phyloP scores from a whole-genome alignment of 64 coral and sea anemone species.

The Orbicella faveolata region DNA sequence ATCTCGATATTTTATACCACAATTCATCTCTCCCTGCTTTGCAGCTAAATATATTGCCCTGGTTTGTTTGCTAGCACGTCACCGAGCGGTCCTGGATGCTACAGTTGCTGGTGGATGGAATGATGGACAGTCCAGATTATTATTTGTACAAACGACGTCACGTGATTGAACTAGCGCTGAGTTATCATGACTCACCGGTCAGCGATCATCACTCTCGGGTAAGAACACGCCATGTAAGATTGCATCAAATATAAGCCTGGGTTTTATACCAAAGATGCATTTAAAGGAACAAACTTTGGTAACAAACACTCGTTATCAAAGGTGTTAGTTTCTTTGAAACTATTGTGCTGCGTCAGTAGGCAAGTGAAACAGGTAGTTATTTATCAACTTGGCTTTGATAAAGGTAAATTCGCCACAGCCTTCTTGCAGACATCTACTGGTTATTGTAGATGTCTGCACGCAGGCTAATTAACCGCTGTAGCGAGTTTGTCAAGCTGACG shows the following conservation, averaged over 20 bases:
- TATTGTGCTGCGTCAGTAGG: too few species aligned
- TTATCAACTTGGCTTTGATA: too few species aligned
- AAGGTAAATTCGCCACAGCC: too few species aligned
- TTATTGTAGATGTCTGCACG: too few species aligned
- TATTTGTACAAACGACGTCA: constrained; percentile 86
- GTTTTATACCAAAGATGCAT: neutral
- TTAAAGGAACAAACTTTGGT: neutral
- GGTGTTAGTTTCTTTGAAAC: too few species aligned
- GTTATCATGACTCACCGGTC: constrained; percentile 76
- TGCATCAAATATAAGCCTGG: neutral
- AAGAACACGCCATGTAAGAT: neutral
- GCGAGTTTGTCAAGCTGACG: too few species aligned
- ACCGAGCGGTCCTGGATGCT: constrained; percentile 81
- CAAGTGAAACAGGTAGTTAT: too few species aligned
- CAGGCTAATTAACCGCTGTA: too few species aligned
- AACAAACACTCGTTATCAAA: too few species aligned
- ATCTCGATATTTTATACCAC: too few species aligned
- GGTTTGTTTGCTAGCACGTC: constrained; percentile 40
- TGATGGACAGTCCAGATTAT: constrained; percentile 82
- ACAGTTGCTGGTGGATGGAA: constrained; percentile 72
- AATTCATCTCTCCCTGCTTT: neutral
- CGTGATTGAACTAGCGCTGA: constrained; percentile 79
- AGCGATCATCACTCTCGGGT: constrained; percentile 78
- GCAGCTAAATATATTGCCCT: neutral
- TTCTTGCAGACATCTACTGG: too few species aligned